These are phyloP conservation scores for Venturia canescens DNA, from an alignment of 1,140 invertebrate genomes.

Conservation along the genomic window DNA sequence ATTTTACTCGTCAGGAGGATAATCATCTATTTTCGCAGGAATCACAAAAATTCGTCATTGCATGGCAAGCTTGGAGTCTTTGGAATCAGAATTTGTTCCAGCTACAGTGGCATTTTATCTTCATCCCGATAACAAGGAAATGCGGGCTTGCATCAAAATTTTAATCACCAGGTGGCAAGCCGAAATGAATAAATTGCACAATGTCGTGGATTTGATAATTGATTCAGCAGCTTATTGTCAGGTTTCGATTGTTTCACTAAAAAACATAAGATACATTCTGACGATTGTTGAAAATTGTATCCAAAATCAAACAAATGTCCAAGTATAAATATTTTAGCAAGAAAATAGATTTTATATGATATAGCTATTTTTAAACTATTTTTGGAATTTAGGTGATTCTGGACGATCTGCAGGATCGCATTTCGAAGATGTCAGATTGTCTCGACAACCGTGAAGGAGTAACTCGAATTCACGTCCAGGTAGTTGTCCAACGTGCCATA, in stretches of 20 bases:
- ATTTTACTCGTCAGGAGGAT: no score
- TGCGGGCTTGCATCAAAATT: conserved; percentile 72
- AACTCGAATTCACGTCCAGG: conserved; percentile 66
- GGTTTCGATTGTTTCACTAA: conserved; percentile 66
- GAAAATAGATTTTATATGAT: no score
- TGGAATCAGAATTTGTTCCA: conserved; percentile 82
- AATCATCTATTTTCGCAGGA: conserved; percentile 73
- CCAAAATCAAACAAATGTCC: no score
- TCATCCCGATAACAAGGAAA: conserved; percentile 71
- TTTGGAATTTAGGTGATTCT: conserved; percentile 64
- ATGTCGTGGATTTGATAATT: conserved; percentile 80
- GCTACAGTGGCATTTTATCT: conserved; percentile 76
- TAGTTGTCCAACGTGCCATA: conserved; percentile 67
- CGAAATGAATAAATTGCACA: conserved; percentile 79
- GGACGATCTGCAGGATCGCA: conserved; percentile 70
- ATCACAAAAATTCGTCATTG: conserved; percentile 79
- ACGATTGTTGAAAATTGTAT: background rate
- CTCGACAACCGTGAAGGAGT: conserved; percentile 69
- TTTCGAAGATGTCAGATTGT: conserved; percentile 63
- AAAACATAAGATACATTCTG: background rate
- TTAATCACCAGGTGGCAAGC: conserved; percentile 79
- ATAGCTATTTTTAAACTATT: background rate
- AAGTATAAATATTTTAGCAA: no score
- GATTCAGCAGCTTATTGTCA: conserved; percentile 82
- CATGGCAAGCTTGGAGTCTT: conserved; percentile 81